phyloP scores from a whole-genome alignment of 2,888 invertebrate genomes.

The Eurois occulta region DNA sequence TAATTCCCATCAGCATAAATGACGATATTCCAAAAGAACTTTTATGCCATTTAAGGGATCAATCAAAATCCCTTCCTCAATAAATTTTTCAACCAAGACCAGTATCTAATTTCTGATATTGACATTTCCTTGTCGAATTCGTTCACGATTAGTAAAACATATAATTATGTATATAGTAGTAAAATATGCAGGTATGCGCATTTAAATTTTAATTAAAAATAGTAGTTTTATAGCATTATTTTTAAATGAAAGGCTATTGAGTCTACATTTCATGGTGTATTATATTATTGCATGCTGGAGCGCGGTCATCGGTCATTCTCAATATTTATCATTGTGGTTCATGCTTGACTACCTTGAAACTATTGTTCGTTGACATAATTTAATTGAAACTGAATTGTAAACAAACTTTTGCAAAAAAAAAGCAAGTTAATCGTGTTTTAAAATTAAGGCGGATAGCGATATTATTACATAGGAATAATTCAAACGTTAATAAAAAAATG shows the following conservation, averaged over 20 bases:
- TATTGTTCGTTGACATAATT: neutral
- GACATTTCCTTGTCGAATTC: neutral
- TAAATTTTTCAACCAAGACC: neutral
- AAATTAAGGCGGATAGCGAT: neutral
- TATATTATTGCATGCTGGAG: neutral
- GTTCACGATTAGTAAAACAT: neutral
- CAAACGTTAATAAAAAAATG: neutral
- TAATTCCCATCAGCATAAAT: neutral
- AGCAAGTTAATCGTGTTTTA: neutral
- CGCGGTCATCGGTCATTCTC: neutral
- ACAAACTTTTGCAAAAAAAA: neutral
- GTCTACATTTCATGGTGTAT: neutral
- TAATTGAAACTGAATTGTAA: neutral
- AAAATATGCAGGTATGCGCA: constrained; percentile 2
- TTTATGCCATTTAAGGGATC: neutral
- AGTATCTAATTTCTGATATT: neutral
- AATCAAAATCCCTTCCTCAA: neutral
- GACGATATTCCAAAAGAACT: neutral
- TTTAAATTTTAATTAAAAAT: neutral
- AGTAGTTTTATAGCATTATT: neutral
- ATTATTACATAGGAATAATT: neutral
- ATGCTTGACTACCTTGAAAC: neutral
- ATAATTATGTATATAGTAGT: neutral
- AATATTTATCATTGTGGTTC: neutral
- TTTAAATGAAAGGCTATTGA: neutral